Evolutionary conservation across 2,113 vertebrate genomes (phyloP).

Genomic region (Orientallactaga bullata): DNA sequence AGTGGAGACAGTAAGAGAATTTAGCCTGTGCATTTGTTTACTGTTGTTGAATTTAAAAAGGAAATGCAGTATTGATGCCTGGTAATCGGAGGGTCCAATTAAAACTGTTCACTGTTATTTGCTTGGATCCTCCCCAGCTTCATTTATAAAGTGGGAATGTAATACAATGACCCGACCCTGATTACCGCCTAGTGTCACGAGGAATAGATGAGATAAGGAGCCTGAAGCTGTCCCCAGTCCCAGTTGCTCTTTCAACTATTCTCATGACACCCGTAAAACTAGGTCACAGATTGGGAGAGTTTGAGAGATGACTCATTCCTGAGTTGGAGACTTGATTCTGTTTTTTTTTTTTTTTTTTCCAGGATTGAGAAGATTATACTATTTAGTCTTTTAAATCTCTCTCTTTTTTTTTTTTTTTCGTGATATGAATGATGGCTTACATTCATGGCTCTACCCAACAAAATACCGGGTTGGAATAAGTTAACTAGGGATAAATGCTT

Average conservation of each 20-base stretch:
- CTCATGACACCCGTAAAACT: background rate
- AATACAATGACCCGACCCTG: background rate
- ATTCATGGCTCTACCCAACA: background rate
- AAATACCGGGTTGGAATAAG: background rate
- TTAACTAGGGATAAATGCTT: conserved; percentile 1
- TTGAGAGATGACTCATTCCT: conserved; percentile 41
- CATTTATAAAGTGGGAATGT: background rate
- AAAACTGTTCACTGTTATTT: background rate
- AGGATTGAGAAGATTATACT: background rate
- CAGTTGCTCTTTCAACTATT: background rate
- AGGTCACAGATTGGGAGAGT: background rate
- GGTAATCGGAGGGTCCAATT: background rate
- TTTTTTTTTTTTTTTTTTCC: background rate
- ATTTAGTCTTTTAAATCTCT: background rate
- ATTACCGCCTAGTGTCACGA: background rate
- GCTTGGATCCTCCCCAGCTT: background rate
- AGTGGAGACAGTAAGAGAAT: background rate
- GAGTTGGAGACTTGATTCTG: background rate
- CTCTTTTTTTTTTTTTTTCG: too few species aligned
- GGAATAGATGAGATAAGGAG: background rate
- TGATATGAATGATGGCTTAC: background rate
- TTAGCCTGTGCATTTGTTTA: background rate
- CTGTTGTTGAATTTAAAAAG: background rate
- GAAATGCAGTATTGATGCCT: background rate
- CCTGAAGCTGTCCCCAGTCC: background rate